phyloP scores from a whole-genome alignment of 2,797 vertebrate genomes.

The Staurois parvus region DNA sequence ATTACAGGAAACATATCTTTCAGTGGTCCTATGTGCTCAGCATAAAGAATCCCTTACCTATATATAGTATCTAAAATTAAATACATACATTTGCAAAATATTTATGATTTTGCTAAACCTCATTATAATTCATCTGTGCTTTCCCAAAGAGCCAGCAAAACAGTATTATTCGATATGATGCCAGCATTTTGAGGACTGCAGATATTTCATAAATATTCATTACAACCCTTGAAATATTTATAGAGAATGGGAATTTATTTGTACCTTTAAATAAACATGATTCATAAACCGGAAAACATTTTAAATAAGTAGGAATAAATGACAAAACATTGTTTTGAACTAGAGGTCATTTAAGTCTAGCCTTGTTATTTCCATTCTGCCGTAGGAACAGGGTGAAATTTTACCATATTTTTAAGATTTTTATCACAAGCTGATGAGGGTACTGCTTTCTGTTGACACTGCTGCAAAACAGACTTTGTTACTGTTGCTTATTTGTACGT shows the following conservation, averaged over 20 bases:
- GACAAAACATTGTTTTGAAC: neutral
- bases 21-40: neutral
- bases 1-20: neutral
- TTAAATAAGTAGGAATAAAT: slow-evolving; percentile 3
- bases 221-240: neutral
- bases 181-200: neutral
- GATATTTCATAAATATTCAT: slow-evolving; percentile 18
- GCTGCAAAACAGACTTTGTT: neutral
- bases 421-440: neutral
- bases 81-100: neutral
- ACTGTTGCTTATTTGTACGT: neutral
- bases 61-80: neutral
- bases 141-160: neutral
- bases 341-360: neutral
- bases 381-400: neutral
- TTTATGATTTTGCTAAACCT: neutral
- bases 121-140: neutral
- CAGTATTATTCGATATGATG: neutral
- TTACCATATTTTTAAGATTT: neutral
- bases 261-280: neutral
- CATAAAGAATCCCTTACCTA: neutral
- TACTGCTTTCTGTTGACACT: neutral
- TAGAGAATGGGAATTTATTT: neutral
- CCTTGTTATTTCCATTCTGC: neutral
- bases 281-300: neutral